Percentiles rank a stretch among this genome's conserved stretches.
These are phyloP conservation scores for Aleiodes alternator DNA, from an alignment of 2,888 invertebrate genomes.

Conservation along the genomic window DNA sequence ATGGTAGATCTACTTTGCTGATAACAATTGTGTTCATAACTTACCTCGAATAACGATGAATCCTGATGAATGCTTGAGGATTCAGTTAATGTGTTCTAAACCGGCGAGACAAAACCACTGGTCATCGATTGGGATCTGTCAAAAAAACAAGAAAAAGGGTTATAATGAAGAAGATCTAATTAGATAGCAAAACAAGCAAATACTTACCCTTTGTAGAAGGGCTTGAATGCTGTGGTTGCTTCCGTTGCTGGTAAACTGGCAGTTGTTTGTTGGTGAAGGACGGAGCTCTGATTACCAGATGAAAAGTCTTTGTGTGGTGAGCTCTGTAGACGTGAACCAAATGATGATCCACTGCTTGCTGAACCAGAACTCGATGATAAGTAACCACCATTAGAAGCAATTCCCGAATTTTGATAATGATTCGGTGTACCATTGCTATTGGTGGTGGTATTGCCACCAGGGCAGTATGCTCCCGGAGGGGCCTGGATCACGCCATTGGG, in stretches of 20 bases:
- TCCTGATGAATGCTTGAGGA: conserved; percentile 40
- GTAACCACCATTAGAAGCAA: conserved; percentile 76
- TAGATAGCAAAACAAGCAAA: conserved; percentile 33
- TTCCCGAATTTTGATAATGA: conserved; percentile 64
- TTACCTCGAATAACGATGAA: conserved; percentile 49
- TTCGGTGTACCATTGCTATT: conserved; percentile 66
- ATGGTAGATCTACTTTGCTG: neutral
- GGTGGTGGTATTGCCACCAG: conserved; percentile 78
- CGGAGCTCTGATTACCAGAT: conserved; percentile 69
- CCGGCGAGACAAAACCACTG: conserved; percentile 86
- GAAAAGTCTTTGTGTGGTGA: conserved; percentile 75
- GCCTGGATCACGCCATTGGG: conserved; percentile 75
- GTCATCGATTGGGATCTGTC: conserved; percentile 83
- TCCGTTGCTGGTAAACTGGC: conserved; percentile 73
- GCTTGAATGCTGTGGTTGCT: conserved; percentile 85
- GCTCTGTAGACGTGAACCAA: conserved; percentile 76
- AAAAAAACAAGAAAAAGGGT: conserved; percentile 64
- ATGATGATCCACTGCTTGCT: conserved; percentile 77
- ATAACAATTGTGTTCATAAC: conserved; percentile 28
- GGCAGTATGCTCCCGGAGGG: conserved; percentile 82
- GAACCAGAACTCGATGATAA: conserved; percentile 77
- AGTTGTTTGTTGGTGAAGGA: conserved; percentile 72
- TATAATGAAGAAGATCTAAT: neutral
- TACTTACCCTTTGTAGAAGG: conserved; percentile 91
- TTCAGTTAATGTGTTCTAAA: conserved; percentile 76